Evolutionary conservation across 2,113 vertebrate species (phyloP).

Genomic region (Vicugna pacos): DNA sequence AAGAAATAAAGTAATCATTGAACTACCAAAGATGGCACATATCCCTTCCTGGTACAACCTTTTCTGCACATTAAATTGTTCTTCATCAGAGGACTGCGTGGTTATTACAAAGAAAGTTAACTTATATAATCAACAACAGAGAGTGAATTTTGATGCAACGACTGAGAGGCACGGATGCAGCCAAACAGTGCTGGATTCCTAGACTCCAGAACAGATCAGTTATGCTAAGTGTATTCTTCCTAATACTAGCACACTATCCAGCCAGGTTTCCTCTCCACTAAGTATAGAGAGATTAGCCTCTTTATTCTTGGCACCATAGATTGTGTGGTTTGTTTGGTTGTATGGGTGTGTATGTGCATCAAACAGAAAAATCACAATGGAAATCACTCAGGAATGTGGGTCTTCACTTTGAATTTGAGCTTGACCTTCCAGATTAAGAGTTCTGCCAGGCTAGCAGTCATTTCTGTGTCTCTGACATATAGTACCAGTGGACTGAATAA

Average conservation of each 20-base stretch:
- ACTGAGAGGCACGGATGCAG: not conserved
- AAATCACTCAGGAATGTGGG: not conserved
- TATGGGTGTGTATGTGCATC: rapidly evolving
- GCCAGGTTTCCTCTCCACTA: not conserved
- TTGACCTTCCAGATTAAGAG: not conserved
- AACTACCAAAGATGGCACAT: not conserved
- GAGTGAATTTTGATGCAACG: not conserved
- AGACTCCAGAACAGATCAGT: not conserved
- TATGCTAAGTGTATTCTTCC: not conserved
- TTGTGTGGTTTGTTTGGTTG: not conserved
- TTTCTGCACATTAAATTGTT: not conserved
- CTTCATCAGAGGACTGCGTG: not conserved
- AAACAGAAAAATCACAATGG: not conserved
- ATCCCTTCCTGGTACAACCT: not conserved
- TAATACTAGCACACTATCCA: rapidly evolving
- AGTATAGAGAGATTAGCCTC: not conserved
- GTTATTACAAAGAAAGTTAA: not conserved
- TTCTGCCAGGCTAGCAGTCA: not conserved
- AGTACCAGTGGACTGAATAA: not conserved
- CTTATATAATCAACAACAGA: not conserved
- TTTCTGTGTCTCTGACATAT: not conserved
- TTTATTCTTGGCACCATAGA: too few relatives aligned
- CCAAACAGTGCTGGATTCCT: not conserved
- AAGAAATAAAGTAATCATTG: not conserved
- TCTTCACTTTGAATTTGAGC: not conserved